Evolutionary conservation across 2,888 invertebrate genomes (phyloP), one percentile per base, ranked within the genome.

Genomic region (Nezara viridula): DNA sequence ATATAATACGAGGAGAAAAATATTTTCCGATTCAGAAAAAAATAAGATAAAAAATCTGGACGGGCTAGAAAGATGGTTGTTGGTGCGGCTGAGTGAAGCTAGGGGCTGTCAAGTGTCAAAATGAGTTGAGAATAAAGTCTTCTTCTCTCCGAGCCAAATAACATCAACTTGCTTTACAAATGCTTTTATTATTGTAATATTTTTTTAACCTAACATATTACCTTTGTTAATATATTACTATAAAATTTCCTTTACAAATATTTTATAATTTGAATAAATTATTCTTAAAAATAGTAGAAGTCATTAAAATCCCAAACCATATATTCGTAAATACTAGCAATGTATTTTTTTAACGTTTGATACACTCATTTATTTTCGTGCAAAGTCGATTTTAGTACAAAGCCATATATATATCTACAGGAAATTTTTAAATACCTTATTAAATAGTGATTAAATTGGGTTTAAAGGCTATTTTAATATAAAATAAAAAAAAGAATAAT

Each of bases 11-110:
- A 7, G 6, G 37, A 73, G 37, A 14, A 73, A 73, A 19, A 73
- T 73, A 73, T 73, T 73, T 73, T 32, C 32, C 27, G 66, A 73
- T 73, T 73, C 60, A 27, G 66, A 73, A 73, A 73, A 60, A 32
- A 19, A 73, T 73, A 37, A 37, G 32, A 73, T 37, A 37, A 37
- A 73, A 73, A 73, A 73, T 2, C 0, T 2, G 32, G 16, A 60
- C 14, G 66, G 66, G 6, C 32, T 19, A 73, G 66, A 32, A 73
- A 73, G 16, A 73, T 73, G 66, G 66, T 21, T 73, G 66, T 37
- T 19, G 4, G 6, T 9, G 19, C 66, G 66, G 66, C 32, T 73
- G 19, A 73, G 66, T 37, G 66, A 60, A 73, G 32, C 37, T 37
- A 0, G 37, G 21, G 66, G 66, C 32, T 32, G 32, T 73, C 66